phyloP scores from a whole-genome alignment of 2,797 vertebrate genomes.

The Agapornis canus region DNA sequence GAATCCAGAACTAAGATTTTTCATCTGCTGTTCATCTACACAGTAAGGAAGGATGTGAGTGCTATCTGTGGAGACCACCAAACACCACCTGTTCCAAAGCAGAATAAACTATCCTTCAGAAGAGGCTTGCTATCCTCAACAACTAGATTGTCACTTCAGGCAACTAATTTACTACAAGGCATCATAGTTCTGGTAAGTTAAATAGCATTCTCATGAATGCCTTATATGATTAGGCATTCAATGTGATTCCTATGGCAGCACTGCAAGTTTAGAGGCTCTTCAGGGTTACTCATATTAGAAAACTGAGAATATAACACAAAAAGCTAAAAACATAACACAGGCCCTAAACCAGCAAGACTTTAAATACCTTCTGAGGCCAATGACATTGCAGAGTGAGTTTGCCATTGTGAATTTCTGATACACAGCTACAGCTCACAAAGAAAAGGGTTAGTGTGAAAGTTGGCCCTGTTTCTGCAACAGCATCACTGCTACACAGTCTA shows the following conservation, averaged over 20 bases:
- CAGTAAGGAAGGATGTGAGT: neutral
- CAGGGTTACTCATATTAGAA: neutral
- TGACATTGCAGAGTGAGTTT: neutral
- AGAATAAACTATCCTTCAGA: neutral
- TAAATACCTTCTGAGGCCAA: neutral
- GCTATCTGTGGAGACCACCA: neutral
- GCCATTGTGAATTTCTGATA: rapidly evolving
- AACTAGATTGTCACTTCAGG: rapidly evolving
- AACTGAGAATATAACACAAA: neutral
- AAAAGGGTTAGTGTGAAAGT: neutral
- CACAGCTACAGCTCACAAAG: neutral
- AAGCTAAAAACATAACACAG: neutral
- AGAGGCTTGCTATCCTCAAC: neutral
- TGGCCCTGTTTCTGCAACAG: neutral
- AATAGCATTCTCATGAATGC: neutral
- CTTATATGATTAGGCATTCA: neutral
- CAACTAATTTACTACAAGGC: neutral
- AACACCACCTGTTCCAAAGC: no score
- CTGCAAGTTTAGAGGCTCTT: neutral
- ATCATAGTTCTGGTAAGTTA: neutral
- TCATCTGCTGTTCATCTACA: neutral
- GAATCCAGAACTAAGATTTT: neutral
- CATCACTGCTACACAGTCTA: neutral
- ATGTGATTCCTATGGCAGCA: neutral
- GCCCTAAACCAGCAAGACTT: neutral